Evolutionary conservation across 1,140 invertebrate genomes (phyloP), one percentile per base, ranked within the genome.

Genomic region (Chrysomallon squamiferum): DNA sequence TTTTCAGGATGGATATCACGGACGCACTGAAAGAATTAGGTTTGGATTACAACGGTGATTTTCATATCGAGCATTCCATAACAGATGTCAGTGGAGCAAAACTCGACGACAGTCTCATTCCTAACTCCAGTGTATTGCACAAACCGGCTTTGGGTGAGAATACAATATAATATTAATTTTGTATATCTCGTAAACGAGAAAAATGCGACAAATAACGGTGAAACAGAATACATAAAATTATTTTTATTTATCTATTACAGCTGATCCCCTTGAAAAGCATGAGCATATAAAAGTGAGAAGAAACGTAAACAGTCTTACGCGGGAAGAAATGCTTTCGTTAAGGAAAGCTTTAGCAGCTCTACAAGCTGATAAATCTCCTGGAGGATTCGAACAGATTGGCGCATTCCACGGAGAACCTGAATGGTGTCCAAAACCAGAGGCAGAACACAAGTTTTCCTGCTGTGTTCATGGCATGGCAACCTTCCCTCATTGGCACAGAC

Each of bases 401-500:
- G 59, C 60, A 22, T 72, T 59, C 58, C 66, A 65, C 35, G 62
- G 66, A 18, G 35, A 52, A n/a, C 60, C 63, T 43, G 50, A 60
- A 32, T 65, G 56, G 59, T 72, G 63, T 18, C 66, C 66, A 4
- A 45, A 43, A 15, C 63, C 63, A 13, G 32, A 68, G 13, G 63
- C 59, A 2, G 41, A 66, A 35, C 50, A 59, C 18, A 66, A 67
- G 57, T n/a, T 64, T 2, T 63, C 66, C 11, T 69, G 66, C 49
- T 73, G 67, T 56, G 52, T 66, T 0, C 67, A 73, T 43, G 67
- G 67, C 32, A 73, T 69, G 67, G 49, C 66, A 3, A 38, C 52
- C 27, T 69, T 69, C 50, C 67, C 67, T 7, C 66, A 73, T 43
- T 73, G 66, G 66, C 66, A 69, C 58, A 64, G 67, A 45, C 62